phyloP scores from a whole-genome alignment of 2,888 invertebrate species.

The Tenthredo notha region DNA sequence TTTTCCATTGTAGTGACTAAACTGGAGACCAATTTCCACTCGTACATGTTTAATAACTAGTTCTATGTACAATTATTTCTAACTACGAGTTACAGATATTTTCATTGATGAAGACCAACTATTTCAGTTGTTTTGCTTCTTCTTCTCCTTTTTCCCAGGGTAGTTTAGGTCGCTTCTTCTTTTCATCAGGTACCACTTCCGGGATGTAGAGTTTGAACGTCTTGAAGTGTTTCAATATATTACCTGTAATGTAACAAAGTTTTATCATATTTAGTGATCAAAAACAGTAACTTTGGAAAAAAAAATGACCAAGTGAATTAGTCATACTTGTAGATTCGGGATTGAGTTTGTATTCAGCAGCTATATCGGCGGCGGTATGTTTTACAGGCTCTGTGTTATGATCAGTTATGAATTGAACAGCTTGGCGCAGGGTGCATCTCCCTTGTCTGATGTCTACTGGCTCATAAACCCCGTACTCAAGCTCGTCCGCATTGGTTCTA shows the following conservation, averaged over 20 bases:
- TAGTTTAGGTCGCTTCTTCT: background rate
- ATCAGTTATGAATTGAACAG: constrained; percentile 84
- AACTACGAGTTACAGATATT: background rate
- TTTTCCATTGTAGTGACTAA: background rate
- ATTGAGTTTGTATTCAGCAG: constrained; percentile 85
- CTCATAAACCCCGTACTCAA: constrained; percentile 86
- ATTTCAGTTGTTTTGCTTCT: background rate
- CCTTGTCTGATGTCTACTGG: constrained; percentile 83
- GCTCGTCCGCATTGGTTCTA: constrained; percentile 79
- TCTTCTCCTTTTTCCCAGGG: background rate
- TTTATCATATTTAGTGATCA: constrained; percentile 11
- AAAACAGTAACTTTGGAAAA: constrained; percentile 29
- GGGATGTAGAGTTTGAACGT: constrained; percentile 85
- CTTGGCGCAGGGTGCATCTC: constrained; percentile 83
- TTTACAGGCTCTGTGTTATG: constrained; percentile 83
- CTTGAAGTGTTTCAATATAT: constrained; percentile 84
- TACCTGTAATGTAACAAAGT: constrained; percentile 68
- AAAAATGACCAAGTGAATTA: constrained; percentile 28
- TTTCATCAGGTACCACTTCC: constrained; percentile 68
- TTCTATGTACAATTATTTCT: constrained; percentile 21
- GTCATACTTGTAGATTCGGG: constrained; percentile 81
- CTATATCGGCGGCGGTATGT: constrained; percentile 82
- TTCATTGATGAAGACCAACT: background rate
- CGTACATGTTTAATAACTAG: constrained; percentile 5
- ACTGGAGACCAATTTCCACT: background rate